phyloP scores from a whole-genome alignment of 2,797 vertebrate species.

The Cacajao melanocephalus region DNA sequence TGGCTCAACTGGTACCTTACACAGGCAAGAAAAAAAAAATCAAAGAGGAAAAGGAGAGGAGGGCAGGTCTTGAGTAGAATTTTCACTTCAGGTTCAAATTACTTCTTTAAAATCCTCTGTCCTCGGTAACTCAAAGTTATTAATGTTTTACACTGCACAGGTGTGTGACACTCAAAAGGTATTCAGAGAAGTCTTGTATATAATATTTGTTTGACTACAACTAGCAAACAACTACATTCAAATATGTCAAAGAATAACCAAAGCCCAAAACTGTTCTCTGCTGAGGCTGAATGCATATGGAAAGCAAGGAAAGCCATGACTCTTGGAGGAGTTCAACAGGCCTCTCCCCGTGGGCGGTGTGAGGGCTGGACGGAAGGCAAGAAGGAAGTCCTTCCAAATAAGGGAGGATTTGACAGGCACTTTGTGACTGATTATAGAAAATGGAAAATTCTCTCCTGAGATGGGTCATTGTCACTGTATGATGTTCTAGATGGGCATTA shows the following conservation, averaged over 20 bases:
- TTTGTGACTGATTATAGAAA: background rate
- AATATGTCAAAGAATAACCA: background rate
- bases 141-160: background rate
- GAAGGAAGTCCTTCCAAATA: background rate
- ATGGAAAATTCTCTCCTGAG: background rate
- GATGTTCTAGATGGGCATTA: background rate
- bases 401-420: background rate
- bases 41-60: background rate
- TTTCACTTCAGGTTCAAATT: background rate
- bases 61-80: background rate
- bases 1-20: background rate
- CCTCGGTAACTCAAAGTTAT: background rate
- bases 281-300: background rate
- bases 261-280: background rate
- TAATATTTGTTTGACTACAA: background rate
- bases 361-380: background rate
- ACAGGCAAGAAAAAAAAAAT: fast-evolving
- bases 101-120: background rate
- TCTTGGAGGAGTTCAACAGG: no score
- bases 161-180: background rate
- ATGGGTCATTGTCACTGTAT: background rate
- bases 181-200: background rate
- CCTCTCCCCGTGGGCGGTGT: background rate
- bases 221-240: background rate
- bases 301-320: background rate